A percentile compares a stretch with the other conserved stretches of the same genome.
These are phyloP conservation scores for Polylopha cassiicola DNA, from an alignment of 2,888 invertebrate species.

Conservation along the genomic window DNA sequence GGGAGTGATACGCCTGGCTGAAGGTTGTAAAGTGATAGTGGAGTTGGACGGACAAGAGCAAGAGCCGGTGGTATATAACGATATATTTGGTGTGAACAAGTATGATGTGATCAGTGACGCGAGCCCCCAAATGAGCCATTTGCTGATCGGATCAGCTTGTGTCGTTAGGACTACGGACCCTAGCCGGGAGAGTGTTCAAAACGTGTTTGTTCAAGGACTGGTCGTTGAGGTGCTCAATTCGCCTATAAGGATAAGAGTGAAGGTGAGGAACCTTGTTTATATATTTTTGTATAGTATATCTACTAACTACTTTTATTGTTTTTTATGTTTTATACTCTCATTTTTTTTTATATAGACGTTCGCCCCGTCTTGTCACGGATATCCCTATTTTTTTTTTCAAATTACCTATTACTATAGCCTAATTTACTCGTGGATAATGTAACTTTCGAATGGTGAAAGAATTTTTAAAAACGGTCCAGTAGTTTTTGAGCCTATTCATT, in stretches of 20 bases:
- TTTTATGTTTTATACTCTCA: too few relatives aligned
- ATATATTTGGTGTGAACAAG: constrained; percentile 87
- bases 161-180: constrained; percentile 84
- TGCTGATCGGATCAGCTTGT: constrained; percentile 87
- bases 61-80: constrained; percentile 82
- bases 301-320: too few relatives aligned
- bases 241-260: constrained; percentile 68
- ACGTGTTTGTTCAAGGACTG: constrained; percentile 90
- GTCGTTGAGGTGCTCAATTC: constrained; percentile 78
- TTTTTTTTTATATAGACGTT: too few relatives aligned
- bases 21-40: constrained; percentile 84
- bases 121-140: constrained; percentile 89
- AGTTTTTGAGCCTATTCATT: too few relatives aligned
- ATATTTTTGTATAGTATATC: constrained; percentile 5
- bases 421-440: too few relatives aligned
- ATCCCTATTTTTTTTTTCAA: too few relatives aligned
- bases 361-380: too few relatives aligned
- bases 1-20: constrained; percentile 89
- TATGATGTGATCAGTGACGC: constrained; percentile 95
- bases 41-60: constrained; percentile 88
- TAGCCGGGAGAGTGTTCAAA: constrained; percentile 78
- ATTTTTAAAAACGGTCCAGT: too few relatives aligned
- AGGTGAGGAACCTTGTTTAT: constrained; percentile 46
- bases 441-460: too few relatives aligned
- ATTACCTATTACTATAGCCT: too few relatives aligned